Base-by-base conservation (phyloP, 1,140 invertebrate species). In the Cydia fagiglandana region DNA sequence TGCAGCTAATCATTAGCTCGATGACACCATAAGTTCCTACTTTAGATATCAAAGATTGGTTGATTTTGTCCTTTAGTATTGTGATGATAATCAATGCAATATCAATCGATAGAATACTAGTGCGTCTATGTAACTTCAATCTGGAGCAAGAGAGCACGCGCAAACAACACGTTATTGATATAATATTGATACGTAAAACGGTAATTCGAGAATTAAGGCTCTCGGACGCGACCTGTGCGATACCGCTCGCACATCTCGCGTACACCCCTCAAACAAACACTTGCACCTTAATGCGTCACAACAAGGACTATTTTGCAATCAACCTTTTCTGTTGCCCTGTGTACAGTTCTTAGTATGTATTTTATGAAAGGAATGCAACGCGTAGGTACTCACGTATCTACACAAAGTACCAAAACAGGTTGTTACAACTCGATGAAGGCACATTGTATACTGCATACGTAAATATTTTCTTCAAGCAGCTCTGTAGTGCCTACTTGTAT, bases 351-450 rank as follows among this genome's bases (percentile, higher is more conserved):
- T 50, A 53, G 45, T 41, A 70, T 68, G 76, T 76, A 78, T 17
- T 80, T 86, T 80, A 83, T 83, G 80, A 83, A 80, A 87, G 84
- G 87, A 89, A 91, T 91, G 88, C 87, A 87, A 78, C 79, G 80
- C 76, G 76, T 78, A 77, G 78, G 73, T 73, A 73, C 66, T 70
- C 77, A 79, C 77, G 78, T 84, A 78, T 83, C 79, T 75, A 24
- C 47, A 74, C 70, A 75, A 74, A 68, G 66, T 79, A 80, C 81
- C 79, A 81, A 87, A 88, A 88, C 88, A 85, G 85, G 87, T 88
- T 88, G 87, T 86, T 88, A 85, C 81, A 79, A 81, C 80, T 53
- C 73, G 77, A 76, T 80, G 75, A 80, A 78, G 75, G 78, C 81
- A 75, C 80, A 77, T 75, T 79, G 77, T 74, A 81, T 81, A 70